Conservation (phyloP, 2,797 vertebrate genomes). For the Tangara arthus region DNA sequence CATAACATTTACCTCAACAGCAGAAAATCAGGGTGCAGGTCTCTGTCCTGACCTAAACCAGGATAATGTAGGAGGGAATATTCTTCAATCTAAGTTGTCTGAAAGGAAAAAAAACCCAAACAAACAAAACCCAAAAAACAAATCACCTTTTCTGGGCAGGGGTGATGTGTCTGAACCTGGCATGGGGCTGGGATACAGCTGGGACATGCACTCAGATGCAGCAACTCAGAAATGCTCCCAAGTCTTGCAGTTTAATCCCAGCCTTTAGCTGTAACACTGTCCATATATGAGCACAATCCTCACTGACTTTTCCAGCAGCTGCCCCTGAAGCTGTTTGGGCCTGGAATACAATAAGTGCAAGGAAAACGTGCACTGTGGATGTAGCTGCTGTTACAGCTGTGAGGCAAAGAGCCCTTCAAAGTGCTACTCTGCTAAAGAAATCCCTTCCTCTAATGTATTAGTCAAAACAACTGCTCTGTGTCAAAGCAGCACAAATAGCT, state of each 20-base stretch:
- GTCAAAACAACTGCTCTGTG: slow-evolving; percentile 27
- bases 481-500: slow-evolving; percentile 11
- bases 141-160: not conserved
- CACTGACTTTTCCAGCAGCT: not conserved
- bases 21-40: not conserved
- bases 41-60: not conserved
- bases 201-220: not conserved
- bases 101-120: not conserved
- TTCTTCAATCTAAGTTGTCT: not conserved
- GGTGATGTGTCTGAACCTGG: not conserved
- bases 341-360: not conserved
- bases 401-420: slow-evolving; percentile 18
- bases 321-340: not conserved
- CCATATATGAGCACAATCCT: not conserved
- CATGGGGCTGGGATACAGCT: not conserved
- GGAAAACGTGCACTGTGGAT: not conserved
- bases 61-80: not conserved
- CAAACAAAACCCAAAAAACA: not conserved
- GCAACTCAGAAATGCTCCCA: not conserved
- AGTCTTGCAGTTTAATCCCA: not conserved
- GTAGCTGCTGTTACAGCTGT: slow-evolving; percentile 13
- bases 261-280: not conserved
- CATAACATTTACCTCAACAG: not conserved
- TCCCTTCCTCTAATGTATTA: not conserved
- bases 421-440: slow-evolving; percentile 7